These are phyloP conservation scores for Pipa parva DNA, from an alignment of 2,113 vertebrate genomes.

Conservation along the genomic window DNA sequence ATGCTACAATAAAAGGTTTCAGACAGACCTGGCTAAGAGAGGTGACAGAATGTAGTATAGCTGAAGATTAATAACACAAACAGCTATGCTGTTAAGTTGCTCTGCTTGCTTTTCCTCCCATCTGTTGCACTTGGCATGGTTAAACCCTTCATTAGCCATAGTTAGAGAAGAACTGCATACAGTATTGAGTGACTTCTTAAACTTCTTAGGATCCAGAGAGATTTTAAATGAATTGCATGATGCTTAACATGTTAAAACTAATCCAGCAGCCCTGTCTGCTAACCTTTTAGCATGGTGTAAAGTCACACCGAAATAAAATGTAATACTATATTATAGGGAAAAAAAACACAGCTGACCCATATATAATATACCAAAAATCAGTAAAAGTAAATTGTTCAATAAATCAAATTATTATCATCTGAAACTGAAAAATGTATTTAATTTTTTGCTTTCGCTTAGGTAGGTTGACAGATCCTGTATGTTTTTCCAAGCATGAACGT, in stretches of 20 bases:
- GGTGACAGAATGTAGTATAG: constrained; percentile 48
- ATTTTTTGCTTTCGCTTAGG: too few relatives aligned
- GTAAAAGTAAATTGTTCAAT: too few relatives aligned
- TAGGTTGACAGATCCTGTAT: too few relatives aligned
- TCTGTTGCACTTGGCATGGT: constrained; percentile 51
- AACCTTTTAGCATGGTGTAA: too few relatives aligned
- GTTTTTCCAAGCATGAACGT: too few relatives aligned
- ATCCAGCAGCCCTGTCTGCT: too few relatives aligned
- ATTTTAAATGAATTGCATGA: constrained; percentile 15
- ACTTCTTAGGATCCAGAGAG: constrained; percentile 4
- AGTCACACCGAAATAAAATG: too few relatives aligned
- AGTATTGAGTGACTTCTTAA: not conserved
- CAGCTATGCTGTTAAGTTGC: constrained; percentile 51
- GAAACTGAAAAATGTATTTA: too few relatives aligned
- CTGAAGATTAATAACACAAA: constrained; percentile 61
- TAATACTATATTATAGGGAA: too few relatives aligned
- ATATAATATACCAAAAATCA: too few relatives aligned
- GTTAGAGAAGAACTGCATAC: not conserved
- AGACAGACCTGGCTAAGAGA: constrained; percentile 59
- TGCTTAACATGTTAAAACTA: not conserved
- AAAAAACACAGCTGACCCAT: too few relatives aligned
- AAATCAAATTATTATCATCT: too few relatives aligned
- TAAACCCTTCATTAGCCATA: constrained; percentile 9
- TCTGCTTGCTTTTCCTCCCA: constrained; percentile 50
- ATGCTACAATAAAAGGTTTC: constrained; percentile 64